Conservation (phyloP, 2,113 vertebrate genomes). For the Lamprologus sp. region DNA sequence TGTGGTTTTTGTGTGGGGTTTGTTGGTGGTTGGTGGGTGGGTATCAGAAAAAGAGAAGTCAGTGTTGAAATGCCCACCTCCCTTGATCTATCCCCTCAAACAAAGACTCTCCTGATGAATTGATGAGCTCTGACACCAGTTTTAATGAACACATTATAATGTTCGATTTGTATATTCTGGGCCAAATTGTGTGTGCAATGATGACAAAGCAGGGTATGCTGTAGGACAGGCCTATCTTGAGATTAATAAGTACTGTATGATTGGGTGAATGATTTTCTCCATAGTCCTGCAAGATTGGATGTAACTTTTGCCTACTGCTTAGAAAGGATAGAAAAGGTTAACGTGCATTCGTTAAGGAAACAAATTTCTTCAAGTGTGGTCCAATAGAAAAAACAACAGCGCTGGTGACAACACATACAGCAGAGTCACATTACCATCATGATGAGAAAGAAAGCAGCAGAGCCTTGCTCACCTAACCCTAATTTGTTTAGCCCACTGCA, state of each 20-base stretch:
- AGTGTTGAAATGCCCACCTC: not conserved
- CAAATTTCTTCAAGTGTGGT: not conserved
- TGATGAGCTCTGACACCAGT: not conserved
- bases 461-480: not conserved
- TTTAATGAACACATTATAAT: not conserved
- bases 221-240: not conserved
- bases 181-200: not conserved
- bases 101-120: not conserved
- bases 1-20: too few relatives aligned
- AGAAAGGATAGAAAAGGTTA: not conserved
- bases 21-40: rapidly evolving
- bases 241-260: not conserved
- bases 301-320: not conserved
- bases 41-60: not conserved
- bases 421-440: not conserved
- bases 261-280: not conserved
- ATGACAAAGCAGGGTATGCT: not conserved
- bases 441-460: not conserved
- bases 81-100: not conserved
- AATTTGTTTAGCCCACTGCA: not conserved
- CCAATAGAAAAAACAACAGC: not conserved
- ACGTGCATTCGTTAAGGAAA: not conserved
- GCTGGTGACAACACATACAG: not conserved
- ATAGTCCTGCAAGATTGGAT: not conserved
- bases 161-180: not conserved